Conservation (phyloP, 2,113 vertebrate species). For the Ellobius talpinus region DNA sequence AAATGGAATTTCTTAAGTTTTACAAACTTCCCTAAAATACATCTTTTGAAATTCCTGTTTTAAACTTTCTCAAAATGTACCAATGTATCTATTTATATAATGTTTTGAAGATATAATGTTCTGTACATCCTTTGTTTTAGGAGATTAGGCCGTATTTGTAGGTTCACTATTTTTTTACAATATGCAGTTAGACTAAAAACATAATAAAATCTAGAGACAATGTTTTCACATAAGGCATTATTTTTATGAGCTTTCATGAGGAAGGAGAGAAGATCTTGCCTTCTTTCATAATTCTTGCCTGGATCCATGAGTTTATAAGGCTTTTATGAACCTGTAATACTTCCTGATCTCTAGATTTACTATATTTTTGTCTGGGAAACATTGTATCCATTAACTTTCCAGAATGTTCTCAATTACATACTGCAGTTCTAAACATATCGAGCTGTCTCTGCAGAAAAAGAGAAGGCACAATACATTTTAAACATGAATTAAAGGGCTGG, state of each 20-base stretch:
- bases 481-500: background rate
- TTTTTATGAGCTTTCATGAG: background rate
- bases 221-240: background rate
- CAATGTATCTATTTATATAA: background rate
- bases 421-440: background rate
- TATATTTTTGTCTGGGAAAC: background rate
- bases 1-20: background rate
- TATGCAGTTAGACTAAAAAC: background rate
- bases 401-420: conserved; percentile 13
- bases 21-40: background rate
- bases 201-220: conserved; percentile 13
- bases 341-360: background rate
- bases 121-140: background rate
- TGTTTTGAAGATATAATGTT: background rate
- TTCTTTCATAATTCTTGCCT: background rate
- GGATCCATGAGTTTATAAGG: background rate
- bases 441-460: background rate
- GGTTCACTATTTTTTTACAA: background rate
- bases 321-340: background rate
- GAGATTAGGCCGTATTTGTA: background rate
- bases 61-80: background rate
- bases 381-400: background rate
- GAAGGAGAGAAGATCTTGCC: background rate
- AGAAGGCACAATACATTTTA: background rate
- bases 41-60: background rate